Base-by-base conservation (phyloP, 2,797 vertebrate species). In the Zonotrichia albicollis region DNA sequence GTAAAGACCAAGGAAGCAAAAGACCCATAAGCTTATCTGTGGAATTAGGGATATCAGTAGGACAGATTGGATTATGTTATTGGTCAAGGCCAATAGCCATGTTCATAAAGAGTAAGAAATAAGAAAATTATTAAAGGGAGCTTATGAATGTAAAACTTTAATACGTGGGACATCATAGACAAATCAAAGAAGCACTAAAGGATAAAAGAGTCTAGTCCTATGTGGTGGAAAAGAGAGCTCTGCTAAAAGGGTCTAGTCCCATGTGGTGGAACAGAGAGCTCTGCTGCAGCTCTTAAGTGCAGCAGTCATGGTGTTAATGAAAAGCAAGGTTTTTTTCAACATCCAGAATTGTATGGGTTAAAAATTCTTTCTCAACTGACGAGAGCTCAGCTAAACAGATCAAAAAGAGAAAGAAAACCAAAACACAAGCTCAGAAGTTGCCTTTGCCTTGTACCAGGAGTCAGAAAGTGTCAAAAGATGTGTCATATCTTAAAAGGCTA, bases 381-480 rank as follows among this genome's bases (percentile, higher is more conserved):
- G 92, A 73, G 68, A 73, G 94, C 91, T 95, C 89, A 92, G 87
- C 83, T 91, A 96, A 95, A 88, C 71, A 94, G 93, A 94, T 96
- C 93, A 96, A 90, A 94, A 94, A 76, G 93, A 87, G 16, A 80
- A 65, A 70, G 67, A 95, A 96, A 95, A 91, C 90, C 86, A 94
- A 95, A 96, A 95, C 95, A 85, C 71, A 64, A 87, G 89, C 92
- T 96, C 87, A 84, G 70, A 93, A 94, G 79, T 64, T 76, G 85
- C 71, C 86, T 96, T 94, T 96, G 78, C 91, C 95, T 92, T 91
- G 78, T 68, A 87, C 64, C 10, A 4, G 81, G 87, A 96, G 95
- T 96, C 84, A 94, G 93, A 94, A 93, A 79, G 78, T 96, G 93
- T 96, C 71, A 97, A 93, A 96, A 65, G 92, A 91, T 95, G 50